Conservation (phyloP, 1,140 invertebrate genomes). For the Drosophila parabipectinata region DNA sequence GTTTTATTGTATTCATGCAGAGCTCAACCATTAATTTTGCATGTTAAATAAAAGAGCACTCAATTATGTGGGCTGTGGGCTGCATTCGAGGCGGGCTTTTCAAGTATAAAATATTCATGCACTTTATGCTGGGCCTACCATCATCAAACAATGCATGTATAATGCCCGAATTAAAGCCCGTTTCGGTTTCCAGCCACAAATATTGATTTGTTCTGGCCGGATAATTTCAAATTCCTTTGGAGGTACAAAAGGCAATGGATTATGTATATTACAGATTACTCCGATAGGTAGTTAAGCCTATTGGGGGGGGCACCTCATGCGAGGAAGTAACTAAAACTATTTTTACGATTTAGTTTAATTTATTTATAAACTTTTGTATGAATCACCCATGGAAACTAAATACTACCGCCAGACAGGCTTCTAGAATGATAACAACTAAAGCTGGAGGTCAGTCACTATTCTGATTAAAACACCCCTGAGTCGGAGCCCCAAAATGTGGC, state of each 20-base stretch:
- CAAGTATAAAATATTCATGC: conserved; percentile 45
- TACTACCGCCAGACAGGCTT: background rate
- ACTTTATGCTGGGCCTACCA: conserved; percentile 31
- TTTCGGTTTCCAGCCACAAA: conserved; percentile 1
- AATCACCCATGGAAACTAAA: conserved; percentile 1
- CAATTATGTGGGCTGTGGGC: conserved; percentile 67
- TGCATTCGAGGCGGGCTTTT: conserved; percentile 17
- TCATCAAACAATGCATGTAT: conserved; percentile 49
- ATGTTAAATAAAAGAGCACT: conserved; percentile 72
- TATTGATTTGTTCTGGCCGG: conserved; percentile 30
- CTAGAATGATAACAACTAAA: background rate
- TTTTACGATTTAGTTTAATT: no score
- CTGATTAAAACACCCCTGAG: conserved; percentile 15
- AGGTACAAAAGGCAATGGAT: conserved; percentile 1
- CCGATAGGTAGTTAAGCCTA: conserved; percentile 6
- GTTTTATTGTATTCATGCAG: conserved; percentile 67
- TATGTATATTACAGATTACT: conserved; percentile 4
- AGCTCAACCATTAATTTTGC: conserved; percentile 66
- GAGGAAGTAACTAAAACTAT: background rate
- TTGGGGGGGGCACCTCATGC: conserved; percentile 3
- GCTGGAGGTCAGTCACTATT: background rate
- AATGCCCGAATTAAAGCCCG: conserved; percentile 39
- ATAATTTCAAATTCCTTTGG: conserved; percentile 14
- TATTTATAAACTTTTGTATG: background rate
- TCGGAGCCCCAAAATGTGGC: conserved; percentile 46